phyloP scores from a whole-genome alignment of 2,113 vertebrate species.

The Motacilla alba region DNA sequence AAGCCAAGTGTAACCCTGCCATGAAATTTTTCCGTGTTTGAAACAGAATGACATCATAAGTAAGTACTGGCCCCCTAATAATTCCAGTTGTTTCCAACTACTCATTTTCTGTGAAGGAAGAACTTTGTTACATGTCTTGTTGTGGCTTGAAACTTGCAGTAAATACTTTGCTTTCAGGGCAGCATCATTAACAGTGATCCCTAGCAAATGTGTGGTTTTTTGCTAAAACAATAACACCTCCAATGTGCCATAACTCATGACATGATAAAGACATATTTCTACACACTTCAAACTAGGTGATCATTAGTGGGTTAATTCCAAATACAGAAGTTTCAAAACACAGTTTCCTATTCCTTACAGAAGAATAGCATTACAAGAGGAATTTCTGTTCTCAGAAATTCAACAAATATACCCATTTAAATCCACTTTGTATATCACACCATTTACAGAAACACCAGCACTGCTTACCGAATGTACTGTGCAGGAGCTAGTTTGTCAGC shows the following conservation, averaged over 20 bases:
- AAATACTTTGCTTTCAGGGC: neutral
- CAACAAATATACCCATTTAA: neutral
- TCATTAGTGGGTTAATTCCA: neutral
- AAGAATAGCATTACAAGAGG: neutral
- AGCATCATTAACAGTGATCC: neutral
- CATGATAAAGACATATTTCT: neutral
- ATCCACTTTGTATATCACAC: neutral
- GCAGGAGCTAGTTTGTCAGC: slow-evolving; percentile 97
- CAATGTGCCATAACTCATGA: neutral
- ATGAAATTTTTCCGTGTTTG: neutral
- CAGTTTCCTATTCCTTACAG: neutral
- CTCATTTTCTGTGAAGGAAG: neutral
- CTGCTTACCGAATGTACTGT: slow-evolving; percentile 91
- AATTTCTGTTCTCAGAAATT: neutral
- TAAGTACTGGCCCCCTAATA: neutral
- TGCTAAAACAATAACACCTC: neutral
- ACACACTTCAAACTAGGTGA: neutral
- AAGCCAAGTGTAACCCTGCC: neutral
- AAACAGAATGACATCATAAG: neutral
- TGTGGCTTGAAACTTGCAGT: neutral
- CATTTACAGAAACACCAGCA: neutral
- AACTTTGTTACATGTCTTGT: neutral
- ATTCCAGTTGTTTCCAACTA: neutral
- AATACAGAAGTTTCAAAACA: neutral
- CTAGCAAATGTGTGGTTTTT: neutral